Evolutionary conservation across 2,797 vertebrate species (phyloP), one percentile per base, ranked within the genome.

Genomic region (Halcyon chelicuti): DNA sequence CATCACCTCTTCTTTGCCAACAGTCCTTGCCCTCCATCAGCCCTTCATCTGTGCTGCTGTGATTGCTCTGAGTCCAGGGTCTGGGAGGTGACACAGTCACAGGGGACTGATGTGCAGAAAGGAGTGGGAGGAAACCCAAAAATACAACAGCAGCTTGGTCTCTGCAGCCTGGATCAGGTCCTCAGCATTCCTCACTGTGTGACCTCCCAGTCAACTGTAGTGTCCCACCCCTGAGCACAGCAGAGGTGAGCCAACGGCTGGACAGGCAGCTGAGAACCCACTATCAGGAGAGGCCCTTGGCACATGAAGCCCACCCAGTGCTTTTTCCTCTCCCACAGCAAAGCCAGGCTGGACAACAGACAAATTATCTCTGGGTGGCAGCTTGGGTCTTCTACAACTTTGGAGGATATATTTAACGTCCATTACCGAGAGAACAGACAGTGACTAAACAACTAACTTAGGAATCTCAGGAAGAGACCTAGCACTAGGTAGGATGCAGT

Each of bases 231-330:
- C 28, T 10, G 40, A 61, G 19, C 0, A 0, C 46, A 52, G 28
- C 52, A 60, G 66, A 39, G 26, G 31, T 1, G 5, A 75, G 67
- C n/a, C 22, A 3, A 14, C 16, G 72, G 17, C 46, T 57, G 40
- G 29, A 23, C 12, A 15, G 12, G 10, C n/a, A 52, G 11, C 35
- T 37, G 71, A n/a, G 62, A 14, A 40, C 26, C 42, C 21, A 11
- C 3, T 26, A 10, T 5, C 1, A 2, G 39, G 15, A 57, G 19
- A 39, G 5, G 33, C 3, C 47, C 44, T 57, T 1, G 1, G n/a
- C 14, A 28, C 7, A 2, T 9, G n/a, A 33, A 1, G 4, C 33
- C 11, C 15, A 5, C 21, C 6, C 0, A 1, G 23, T 2, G 61
- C 15, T n/a, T 58, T 51, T 76, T 42, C 21, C 46, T 74, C 44